phyloP scores from a whole-genome alignment of 2,113 vertebrate genomes.

The human region DNA sequence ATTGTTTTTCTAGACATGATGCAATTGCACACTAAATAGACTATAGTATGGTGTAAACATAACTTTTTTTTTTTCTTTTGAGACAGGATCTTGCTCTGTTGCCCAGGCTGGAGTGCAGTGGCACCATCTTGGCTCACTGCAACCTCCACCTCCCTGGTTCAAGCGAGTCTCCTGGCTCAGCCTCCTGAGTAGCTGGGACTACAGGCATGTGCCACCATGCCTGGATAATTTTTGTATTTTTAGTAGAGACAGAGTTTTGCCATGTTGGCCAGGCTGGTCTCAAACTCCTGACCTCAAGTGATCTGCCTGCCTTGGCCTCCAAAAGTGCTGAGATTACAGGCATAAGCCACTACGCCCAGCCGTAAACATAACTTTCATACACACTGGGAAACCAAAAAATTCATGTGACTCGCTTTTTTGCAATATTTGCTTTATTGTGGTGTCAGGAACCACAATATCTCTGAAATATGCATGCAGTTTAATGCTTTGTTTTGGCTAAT shows the following conservation, averaged over 20 bases:
- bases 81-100: neutral
- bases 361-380: neutral
- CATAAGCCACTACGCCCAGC: neutral
- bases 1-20: neutral
- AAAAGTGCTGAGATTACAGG: neutral
- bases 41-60: neutral
- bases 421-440: neutral
- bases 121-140: neutral
- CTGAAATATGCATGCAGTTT: neutral
- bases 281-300: neutral
- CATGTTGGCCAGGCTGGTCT: neutral
- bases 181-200: neutral
- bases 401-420: neutral
- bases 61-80: neutral
- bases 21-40: neutral
- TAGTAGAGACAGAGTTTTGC: neutral
- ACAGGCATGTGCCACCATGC: neutral
- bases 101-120: neutral
- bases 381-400: neutral
- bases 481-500: neutral
- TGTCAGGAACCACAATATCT: neutral
- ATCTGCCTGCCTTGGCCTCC: neutral
- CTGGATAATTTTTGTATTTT: neutral
- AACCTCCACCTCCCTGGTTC: neutral
- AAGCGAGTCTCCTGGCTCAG: neutral